Evolutionary conservation across 2,113 vertebrate genomes (phyloP).

Genomic region (Paralichthys olivaceus): DNA sequence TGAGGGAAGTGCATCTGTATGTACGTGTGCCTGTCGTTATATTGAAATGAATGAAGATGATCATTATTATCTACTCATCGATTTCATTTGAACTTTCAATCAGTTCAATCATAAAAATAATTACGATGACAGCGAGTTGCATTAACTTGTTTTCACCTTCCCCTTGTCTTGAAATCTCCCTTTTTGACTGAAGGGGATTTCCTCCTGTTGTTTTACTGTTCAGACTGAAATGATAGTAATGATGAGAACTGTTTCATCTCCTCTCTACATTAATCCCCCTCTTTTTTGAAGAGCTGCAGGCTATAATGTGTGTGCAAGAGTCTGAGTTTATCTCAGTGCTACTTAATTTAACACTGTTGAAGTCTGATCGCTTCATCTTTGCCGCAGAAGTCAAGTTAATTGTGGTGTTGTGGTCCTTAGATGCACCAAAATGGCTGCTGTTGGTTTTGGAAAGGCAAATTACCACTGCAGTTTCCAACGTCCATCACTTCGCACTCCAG

Average conservation of each 20-base stretch:
- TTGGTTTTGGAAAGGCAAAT: conserved; percentile 13
- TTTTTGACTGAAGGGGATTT: conserved; percentile 11
- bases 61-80: conserved; percentile 12
- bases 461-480: background rate
- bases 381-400: conserved; percentile 29
- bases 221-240: conserved; percentile 8
- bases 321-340: conserved; percentile 11
- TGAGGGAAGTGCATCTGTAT: conserved; percentile 21
- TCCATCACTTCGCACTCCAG: conserved; percentile 18
- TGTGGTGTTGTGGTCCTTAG: background rate
- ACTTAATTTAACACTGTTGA: conserved; percentile 24
- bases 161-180: conserved; percentile 8
- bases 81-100: conserved; percentile 29
- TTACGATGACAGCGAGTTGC: conserved; percentile 28
- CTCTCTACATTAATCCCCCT: background rate
- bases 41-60: conserved; percentile 6
- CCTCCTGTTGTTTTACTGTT: background rate
- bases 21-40: background rate
- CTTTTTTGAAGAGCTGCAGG: background rate
- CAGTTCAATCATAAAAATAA: conserved; percentile 2
- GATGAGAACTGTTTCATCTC: conserved; percentile 9
- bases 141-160: conserved; percentile 50
- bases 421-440: conserved; percentile 42
- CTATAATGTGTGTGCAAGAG: background rate
- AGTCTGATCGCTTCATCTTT: conserved; percentile 5